phyloP scores from a whole-genome alignment of 2,888 invertebrate species.

The Hypselothyrea guttata region DNA sequence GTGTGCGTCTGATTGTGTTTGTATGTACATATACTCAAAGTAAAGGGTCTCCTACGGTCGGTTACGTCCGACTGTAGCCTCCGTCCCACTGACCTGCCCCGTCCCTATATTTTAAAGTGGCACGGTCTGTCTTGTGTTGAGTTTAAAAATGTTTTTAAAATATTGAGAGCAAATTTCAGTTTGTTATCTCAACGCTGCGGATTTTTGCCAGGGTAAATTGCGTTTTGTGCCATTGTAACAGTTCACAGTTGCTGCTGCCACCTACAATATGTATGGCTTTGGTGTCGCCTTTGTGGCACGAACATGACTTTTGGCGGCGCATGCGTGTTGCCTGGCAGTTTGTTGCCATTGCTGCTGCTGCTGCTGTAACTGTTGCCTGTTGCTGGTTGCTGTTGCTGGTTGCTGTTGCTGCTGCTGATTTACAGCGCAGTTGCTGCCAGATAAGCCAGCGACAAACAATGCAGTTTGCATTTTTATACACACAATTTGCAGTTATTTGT shows the following conservation, averaged over 20 bases:
- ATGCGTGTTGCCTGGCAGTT: conserved; percentile 76
- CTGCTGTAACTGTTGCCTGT: conserved; percentile 29
- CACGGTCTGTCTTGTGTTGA: too few relatives aligned
- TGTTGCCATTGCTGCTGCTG: conserved; percentile 56
- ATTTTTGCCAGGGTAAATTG: too few relatives aligned
- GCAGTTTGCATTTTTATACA: conserved; percentile 62
- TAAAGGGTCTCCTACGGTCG: too few relatives aligned
- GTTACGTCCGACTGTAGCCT: too few relatives aligned
- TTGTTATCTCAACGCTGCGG: too few relatives aligned
- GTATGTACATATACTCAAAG: too few relatives aligned
- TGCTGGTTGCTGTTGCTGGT: conserved; percentile 32
- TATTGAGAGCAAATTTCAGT: too few relatives aligned
- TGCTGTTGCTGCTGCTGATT: conserved; percentile 63
- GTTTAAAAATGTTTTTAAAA: too few relatives aligned
- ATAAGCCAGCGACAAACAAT: conserved; percentile 72
- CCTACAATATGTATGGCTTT: conserved; percentile 74
- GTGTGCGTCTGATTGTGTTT: too few relatives aligned
- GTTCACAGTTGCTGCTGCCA: conserved; percentile 54
- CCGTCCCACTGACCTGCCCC: too few relatives aligned
- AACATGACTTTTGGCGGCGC: conserved; percentile 77
- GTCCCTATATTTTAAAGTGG: too few relatives aligned
- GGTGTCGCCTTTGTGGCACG: conserved; percentile 74
- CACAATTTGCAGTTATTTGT: conserved; percentile 78
- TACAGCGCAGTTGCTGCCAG: conserved; percentile 62
- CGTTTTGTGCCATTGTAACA: conserved; percentile 24